Conservation (phyloP, 2,113 vertebrate species). For the Dicentrarchus labrax region DNA sequence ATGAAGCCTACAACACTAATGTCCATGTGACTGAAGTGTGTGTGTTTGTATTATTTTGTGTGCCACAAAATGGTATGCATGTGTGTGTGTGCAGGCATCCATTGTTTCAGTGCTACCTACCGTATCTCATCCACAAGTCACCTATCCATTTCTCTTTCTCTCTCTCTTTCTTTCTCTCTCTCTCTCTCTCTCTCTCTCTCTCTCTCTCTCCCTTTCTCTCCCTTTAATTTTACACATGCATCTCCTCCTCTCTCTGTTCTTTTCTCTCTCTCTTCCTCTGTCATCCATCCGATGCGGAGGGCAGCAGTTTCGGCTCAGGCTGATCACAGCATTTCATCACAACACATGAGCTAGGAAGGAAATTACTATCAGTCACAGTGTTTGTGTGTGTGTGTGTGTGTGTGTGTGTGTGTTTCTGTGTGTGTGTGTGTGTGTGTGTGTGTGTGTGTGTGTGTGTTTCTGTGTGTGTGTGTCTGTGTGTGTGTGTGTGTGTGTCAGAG, state of each 20-base stretch:
- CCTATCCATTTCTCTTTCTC: conserved; percentile 7
- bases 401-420: background rate
- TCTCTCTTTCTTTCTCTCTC: conserved; percentile 3
- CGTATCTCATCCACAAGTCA: background rate
- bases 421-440: no score
- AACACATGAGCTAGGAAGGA: conserved; percentile 28
- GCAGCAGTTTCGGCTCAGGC: background rate
- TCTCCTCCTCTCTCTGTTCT: background rate
- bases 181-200: background rate
- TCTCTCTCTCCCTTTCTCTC: conserved; percentile 6
- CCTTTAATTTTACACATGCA: conserved; percentile 28
- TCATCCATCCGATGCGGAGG: conserved; percentile 23
- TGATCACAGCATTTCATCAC: conserved; percentile 52
- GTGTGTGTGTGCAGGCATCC: background rate
- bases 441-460: no score
- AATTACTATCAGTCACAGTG: conserved; percentile 22
- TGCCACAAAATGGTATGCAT: background rate
- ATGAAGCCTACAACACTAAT: conserved; percentile 7
- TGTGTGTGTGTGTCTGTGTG: no score
- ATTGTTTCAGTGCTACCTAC: conserved; percentile 3
- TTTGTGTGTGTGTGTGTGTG: background rate
- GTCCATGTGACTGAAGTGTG: conserved; percentile 5
- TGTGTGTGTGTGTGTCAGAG: no score
- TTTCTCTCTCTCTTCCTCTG: background rate
- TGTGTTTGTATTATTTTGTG: conserved; percentile 9